Conservation (phyloP, 2,797 vertebrate genomes). For the Pantherophis vulpinus region DNA sequence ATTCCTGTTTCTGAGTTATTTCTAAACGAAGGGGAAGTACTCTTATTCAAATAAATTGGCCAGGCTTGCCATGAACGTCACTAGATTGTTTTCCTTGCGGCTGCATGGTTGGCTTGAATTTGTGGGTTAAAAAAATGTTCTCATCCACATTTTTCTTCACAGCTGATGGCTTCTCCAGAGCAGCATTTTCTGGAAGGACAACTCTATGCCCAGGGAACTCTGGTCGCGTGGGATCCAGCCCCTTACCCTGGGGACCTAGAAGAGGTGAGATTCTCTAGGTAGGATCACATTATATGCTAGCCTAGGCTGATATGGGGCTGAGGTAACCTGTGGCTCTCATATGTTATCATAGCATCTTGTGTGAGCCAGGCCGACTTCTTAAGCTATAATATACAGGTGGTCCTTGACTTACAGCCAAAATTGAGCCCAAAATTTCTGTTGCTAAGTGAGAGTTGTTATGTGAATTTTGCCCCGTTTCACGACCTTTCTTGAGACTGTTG, state of each 20-base stretch:
- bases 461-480: background rate
- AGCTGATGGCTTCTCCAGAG: slow-evolving; percentile 10
- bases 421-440: background rate
- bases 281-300: background rate
- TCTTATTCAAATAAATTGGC: background rate
- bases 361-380: background rate
- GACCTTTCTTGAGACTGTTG: background rate
- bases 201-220: background rate
- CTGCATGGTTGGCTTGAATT: background rate
- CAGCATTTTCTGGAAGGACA: background rate
- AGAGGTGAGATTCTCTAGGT: background rate
- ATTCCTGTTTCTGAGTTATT: background rate
- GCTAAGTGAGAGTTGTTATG: background rate
- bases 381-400: background rate
- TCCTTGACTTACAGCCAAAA: background rate
- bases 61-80: background rate
- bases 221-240: slow-evolving; percentile 1
- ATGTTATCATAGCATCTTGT: background rate
- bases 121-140: background rate
- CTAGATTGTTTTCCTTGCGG: background rate
- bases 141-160: background rate
- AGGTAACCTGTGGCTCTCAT: background rate
- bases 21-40: background rate
- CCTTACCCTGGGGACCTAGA: slow-evolving; percentile 12
- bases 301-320: background rate